Evolutionary conservation across 2,888 invertebrate genomes (phyloP).

Genomic region (Rhingia campestris): DNA sequence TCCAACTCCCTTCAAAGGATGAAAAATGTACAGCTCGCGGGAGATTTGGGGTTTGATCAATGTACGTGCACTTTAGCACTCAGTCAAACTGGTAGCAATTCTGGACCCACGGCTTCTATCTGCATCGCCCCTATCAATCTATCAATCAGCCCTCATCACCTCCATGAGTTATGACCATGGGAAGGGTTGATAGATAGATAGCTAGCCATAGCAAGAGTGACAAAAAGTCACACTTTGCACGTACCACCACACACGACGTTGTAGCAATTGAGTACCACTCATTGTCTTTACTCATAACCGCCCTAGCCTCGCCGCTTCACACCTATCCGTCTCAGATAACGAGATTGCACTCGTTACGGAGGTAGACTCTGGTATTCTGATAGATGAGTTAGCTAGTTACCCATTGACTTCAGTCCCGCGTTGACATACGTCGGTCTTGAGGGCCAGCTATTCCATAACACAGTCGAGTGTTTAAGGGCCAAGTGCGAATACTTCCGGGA

Average conservation of each 20-base stretch:
- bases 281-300: slow-evolving; percentile 60
- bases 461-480: slow-evolving; percentile 28
- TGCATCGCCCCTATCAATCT: slow-evolving; percentile 59
- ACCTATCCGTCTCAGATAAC: slow-evolving; percentile 68
- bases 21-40: slow-evolving; percentile 49
- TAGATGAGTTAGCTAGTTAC: slow-evolving; percentile 67
- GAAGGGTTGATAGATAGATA: slow-evolving; percentile 63
- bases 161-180: slow-evolving; percentile 67
- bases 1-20: slow-evolving; percentile 54
- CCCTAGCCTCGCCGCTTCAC: slow-evolving; percentile 18
- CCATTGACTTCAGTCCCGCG: slow-evolving; percentile 62
- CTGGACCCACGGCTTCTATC: slow-evolving; percentile 23
- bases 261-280: slow-evolving; percentile 58
- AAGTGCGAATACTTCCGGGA: slow-evolving; percentile 41
- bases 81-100: slow-evolving; percentile 41
- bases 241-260: slow-evolving; percentile 22
- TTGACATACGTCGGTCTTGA: slow-evolving; percentile 47
- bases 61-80: slow-evolving; percentile 52
- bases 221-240: slow-evolving; percentile 24
- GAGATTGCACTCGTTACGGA: slow-evolving; percentile 67
- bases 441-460: neutral
- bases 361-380: slow-evolving; percentile 53
- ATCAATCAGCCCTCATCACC: slow-evolving; percentile 66
- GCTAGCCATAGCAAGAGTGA: slow-evolving; percentile 25
- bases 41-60: slow-evolving; percentile 53